These are phyloP conservation scores for Ligdia adustata DNA, from an alignment of 2,888 invertebrate species.

Conservation along the genomic window DNA sequence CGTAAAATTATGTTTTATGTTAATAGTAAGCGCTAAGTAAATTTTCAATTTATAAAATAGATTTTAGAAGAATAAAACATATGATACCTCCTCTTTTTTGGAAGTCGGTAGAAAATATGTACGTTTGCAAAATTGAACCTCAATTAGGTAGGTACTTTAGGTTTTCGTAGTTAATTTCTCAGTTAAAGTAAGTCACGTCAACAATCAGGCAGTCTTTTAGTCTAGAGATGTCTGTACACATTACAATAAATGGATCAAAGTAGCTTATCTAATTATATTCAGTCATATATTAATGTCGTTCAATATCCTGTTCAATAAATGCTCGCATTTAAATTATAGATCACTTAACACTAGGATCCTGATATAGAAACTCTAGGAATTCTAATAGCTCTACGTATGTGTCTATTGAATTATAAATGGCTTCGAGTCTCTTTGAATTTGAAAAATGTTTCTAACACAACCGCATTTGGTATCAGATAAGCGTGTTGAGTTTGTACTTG, in stretches of 20 bases:
- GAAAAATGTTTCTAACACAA: neutral
- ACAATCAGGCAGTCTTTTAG: neutral
- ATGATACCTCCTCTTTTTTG: too few species aligned
- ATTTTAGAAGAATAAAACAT: too few species aligned
- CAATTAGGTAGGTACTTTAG: too few species aligned
- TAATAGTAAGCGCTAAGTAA: too few species aligned
- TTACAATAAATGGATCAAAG: neutral
- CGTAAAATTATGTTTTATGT: too few species aligned
- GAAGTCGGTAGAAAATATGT: too few species aligned
- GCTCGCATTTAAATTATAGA: slow-evolving; percentile 20
- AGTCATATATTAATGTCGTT: slow-evolving; percentile 31
- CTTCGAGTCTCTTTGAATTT: slow-evolving; percentile 6
- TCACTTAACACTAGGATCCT: slow-evolving; percentile 16
- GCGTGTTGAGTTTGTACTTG: too few species aligned
- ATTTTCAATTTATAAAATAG: too few species aligned
- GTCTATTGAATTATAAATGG: neutral
- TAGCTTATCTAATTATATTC: slow-evolving; percentile 4
- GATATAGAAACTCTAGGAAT: slow-evolving; percentile 10
- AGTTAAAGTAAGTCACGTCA: too few species aligned
- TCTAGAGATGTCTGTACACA: neutral
- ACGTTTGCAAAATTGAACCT: too few species aligned
- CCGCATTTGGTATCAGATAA: too few species aligned
- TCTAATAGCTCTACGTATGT: neutral
- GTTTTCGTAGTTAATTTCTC: too few species aligned
- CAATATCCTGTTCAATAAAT: slow-evolving; percentile 43